Evolutionary conservation across 2,888 invertebrate species (phyloP), one percentile per base, ranked within the genome.

Genomic region (Xiphydria camelus): DNA sequence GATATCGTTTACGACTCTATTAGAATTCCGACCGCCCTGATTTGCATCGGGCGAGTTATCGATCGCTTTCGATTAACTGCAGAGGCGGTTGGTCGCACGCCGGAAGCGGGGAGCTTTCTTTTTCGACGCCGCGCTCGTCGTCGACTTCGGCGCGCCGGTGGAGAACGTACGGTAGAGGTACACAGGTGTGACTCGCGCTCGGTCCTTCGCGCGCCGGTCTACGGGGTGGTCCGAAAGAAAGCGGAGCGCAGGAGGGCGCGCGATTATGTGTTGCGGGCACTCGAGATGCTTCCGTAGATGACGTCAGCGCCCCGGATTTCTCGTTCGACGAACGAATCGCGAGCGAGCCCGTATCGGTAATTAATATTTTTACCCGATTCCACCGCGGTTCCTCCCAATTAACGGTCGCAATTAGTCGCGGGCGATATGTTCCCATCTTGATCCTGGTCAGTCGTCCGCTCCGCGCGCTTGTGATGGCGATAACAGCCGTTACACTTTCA

Each of bases 351-450:
- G 51, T 64, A 70, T 71, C 68, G 65, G 71, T 73, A 73, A 75
- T 74, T 73, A 70, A 72, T 73, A 70, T 53, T 50, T n/a, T n/a
- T n/a, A n/a, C n/a, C n/a, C n/a, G n/a, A n/a, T n/a, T n/a, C n/a
- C n/a, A n/a, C n/a, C n/a, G n/a, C n/a, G 56, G 64, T 64, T 63
- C 54, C 50, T 62, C 59, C 64, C 71, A 73, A 74, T 73, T 68
- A 68, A 66, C 66, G 63, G 68, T 66, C 43, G 64, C 64, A 65
- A 72, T 74, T 73, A 70, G 73, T 73, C 70, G 64, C 68, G 62
- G 63, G 58, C 65, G 66, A 72, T 70, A 64, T 64, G 67, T 43
- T 50, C 39, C 46, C 40, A 31, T 38, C 25, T 44, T 26, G 29
- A 29, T 29, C 15, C 23, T 9, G 14, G 7, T 15, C 32, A 10